Conservation (phyloP, 2,113 vertebrate species). For the Dasyprocta punctata region DNA sequence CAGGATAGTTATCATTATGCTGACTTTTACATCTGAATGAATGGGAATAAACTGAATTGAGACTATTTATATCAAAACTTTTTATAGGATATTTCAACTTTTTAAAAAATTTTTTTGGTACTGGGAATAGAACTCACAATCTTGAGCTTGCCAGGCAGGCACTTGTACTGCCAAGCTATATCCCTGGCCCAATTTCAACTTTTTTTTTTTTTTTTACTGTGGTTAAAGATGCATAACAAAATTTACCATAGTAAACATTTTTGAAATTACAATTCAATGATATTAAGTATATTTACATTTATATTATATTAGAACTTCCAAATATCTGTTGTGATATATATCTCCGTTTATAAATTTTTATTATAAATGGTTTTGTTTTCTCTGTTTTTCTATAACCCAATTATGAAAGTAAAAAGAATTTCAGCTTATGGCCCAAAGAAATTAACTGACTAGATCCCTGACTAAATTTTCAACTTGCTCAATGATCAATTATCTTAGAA, state of each 20-base stretch:
- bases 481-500: slow-evolving; percentile 26
- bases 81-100: not conserved
- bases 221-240: not conserved
- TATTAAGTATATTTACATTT: not conserved
- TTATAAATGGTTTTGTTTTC: not conserved
- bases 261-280: not conserved
- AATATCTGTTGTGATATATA: not conserved
- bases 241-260: not conserved
- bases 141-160: too few relatives aligned
- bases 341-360: slow-evolving; percentile 25
- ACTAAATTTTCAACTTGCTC: slow-evolving; percentile 2
- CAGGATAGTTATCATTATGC: not conserved
- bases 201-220: slow-evolving; percentile 11
- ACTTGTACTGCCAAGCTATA: too few relatives aligned
- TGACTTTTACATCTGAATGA: not conserved
- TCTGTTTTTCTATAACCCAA: not conserved
- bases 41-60: slow-evolving; percentile 24
- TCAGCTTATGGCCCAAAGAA: not conserved
- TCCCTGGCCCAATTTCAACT: not conserved
- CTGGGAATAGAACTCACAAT: too few relatives aligned
- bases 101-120: too few relatives aligned
- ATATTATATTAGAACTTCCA: not conserved
- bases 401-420: slow-evolving; percentile 20
- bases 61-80: not conserved
- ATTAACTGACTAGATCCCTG: slow-evolving; percentile 27